Evolutionary conservation across 2,113 vertebrate genomes (phyloP).

Genomic region (Petrocephalus zakoni): DNA sequence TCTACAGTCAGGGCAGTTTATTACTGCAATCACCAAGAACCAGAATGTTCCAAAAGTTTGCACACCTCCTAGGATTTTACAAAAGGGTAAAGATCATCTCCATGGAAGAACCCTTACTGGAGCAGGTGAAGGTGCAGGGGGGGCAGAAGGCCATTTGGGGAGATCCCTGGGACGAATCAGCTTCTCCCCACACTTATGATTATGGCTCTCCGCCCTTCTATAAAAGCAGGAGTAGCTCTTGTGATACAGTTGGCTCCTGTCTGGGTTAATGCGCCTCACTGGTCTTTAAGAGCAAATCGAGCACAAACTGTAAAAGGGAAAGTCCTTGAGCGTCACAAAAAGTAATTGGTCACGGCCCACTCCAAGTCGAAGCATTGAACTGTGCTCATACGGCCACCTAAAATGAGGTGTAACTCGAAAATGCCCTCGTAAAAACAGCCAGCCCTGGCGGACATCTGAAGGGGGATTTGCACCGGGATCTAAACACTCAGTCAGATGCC

Average conservation of each 20-base stretch:
- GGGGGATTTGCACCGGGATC: neutral
- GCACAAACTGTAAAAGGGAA: neutral
- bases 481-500: neutral
- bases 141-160: neutral
- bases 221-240: neutral
- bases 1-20: neutral
- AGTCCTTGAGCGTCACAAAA: neutral
- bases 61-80: neutral
- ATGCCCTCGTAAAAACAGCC: neutral
- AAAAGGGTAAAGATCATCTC: neutral
- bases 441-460: neutral
- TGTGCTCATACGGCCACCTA: neutral
- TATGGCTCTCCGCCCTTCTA: neutral
- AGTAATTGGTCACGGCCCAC: neutral
- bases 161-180: neutral
- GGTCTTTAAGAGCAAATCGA: conserved; percentile 7
- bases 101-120: neutral
- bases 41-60: neutral
- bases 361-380: neutral
- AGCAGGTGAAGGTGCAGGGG: neutral
- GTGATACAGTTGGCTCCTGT: neutral
- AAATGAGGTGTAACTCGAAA: neutral
- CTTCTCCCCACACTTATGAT: neutral
- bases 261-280: neutral
- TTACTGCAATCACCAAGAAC: neutral